Evolutionary conservation across 1,140 invertebrate species (phyloP), one percentile per base, ranked within the genome.

Genomic region (Subanguina moxae): DNA sequence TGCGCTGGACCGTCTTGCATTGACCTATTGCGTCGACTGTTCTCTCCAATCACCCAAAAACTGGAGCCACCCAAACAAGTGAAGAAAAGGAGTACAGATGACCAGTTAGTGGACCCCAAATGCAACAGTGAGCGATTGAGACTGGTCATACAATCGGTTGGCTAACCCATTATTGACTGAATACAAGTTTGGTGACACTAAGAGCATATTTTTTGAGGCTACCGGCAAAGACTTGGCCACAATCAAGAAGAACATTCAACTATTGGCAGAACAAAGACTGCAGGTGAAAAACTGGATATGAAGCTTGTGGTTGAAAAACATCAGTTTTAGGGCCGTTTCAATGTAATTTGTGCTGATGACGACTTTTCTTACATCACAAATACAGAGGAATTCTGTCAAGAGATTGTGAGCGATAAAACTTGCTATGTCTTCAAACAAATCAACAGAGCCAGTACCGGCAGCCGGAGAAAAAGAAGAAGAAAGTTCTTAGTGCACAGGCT

Each of bases 371-470:
- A 71, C 58, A 71, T 73, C 9, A 71, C 70, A 46, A 71, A 32
- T n/a, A 71, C 70, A 25, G 70, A 71, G 27, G 70, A 71, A 45
- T 74, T 63, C 25, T 71, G 70, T 42, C 70, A 71, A 65, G 67
- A 67, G 25, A 48, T 46, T 25, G 48, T 67, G 23, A 42, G 30
- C 30, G 63, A 38, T 13, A 67, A 67, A 27, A 67, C 65, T n/a
- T 67, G 65, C 46, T 67, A 67, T 30, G 57, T 67, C 8, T 67
- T 67, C 28, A 59, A 62, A 45, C 57, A 67, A 46, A 17, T 66
- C 5, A 48, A 67, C 17, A 19, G 65, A 30, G 45, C 23, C 30
- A 19, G 19, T 32, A 57, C 19, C 23, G 8, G 48, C 3, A 19
- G 48, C 3, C 48, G 3, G 1, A 65, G 38, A n/a, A 61, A 27